Percentiles rank a stretch among this genome's conserved stretches.
Evolutionary conservation across 2,888 invertebrate genomes (phyloP).

Genomic region (Pherbina coryleti): DNA sequence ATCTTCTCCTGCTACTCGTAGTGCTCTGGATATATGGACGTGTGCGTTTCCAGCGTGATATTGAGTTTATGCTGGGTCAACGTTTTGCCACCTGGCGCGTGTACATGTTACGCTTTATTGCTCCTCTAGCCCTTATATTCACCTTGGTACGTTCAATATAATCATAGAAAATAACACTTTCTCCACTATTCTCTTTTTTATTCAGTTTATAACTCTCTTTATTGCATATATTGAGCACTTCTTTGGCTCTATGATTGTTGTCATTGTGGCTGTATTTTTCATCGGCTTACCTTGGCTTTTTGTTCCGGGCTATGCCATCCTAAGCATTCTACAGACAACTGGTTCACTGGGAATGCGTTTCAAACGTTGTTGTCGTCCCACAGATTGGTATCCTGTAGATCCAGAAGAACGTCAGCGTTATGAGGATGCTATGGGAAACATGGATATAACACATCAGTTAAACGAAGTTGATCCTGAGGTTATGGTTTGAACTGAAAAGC

Average conservation of each 20-base stretch:
- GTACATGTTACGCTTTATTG: constrained; percentile 61
- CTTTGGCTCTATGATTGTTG: constrained; percentile 46
- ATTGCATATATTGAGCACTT: background rate
- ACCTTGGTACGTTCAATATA: constrained; percentile 65
- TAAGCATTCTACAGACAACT: constrained; percentile 59
- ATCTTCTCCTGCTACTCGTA: constrained; percentile 80
- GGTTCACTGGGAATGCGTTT: constrained; percentile 60
- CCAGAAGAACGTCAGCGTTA: constrained; percentile 64
- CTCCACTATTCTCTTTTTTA: background rate
- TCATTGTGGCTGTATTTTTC: constrained; percentile 43
- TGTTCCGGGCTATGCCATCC: constrained; percentile 59
- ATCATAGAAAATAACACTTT: background rate
- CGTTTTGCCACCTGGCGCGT: constrained; percentile 72
- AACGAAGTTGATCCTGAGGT: constrained; percentile 50
- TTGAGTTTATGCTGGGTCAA: constrained; percentile 80
- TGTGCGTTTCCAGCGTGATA: constrained; percentile 75
- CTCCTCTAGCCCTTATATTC: constrained; percentile 60
- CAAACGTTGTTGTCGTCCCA: constrained; percentile 64
- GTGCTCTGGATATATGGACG: constrained; percentile 88
- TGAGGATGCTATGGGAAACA: constrained; percentile 66
- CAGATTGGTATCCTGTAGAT: constrained; percentile 68
- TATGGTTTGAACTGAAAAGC: too few relatives aligned
- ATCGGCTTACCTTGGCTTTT: constrained; percentile 48
- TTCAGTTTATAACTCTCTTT: background rate
- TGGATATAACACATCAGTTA: constrained; percentile 61